phyloP scores from a whole-genome alignment of 2,797 vertebrate genomes.

The Emydoidea blandingii region DNA sequence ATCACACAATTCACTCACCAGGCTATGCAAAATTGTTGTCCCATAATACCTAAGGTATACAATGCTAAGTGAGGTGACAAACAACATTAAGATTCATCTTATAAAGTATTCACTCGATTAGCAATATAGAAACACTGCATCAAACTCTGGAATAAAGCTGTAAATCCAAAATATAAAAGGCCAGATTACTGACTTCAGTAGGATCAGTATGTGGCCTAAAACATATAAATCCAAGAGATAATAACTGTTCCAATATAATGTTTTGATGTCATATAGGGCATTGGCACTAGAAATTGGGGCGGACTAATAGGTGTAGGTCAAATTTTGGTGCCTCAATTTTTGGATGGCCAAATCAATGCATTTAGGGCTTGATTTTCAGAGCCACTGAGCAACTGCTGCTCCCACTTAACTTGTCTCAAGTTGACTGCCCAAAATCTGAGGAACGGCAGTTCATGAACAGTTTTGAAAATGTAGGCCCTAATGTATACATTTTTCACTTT shows the following conservation, averaged over 20 bases:
- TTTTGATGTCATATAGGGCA: background rate
- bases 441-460: background rate
- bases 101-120: background rate
- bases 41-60: background rate
- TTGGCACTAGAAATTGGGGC: background rate
- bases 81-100: background rate
- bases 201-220: background rate
- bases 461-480: background rate
- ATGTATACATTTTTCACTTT: background rate
- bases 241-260: background rate
- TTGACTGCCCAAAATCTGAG: background rate
- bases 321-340: background rate
- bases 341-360: background rate
- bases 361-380: background rate
- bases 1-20: background rate
- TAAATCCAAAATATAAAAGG: background rate
- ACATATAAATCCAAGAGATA: background rate
- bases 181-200: accelerated
- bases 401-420: background rate
- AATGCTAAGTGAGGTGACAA: background rate
- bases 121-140: background rate
- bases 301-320: background rate
- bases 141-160: background rate
- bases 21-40: background rate
- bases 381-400: background rate